Evolutionary conservation across 2,113 vertebrate species (phyloP).

Genomic region (Mormoops blainvillei): DNA sequence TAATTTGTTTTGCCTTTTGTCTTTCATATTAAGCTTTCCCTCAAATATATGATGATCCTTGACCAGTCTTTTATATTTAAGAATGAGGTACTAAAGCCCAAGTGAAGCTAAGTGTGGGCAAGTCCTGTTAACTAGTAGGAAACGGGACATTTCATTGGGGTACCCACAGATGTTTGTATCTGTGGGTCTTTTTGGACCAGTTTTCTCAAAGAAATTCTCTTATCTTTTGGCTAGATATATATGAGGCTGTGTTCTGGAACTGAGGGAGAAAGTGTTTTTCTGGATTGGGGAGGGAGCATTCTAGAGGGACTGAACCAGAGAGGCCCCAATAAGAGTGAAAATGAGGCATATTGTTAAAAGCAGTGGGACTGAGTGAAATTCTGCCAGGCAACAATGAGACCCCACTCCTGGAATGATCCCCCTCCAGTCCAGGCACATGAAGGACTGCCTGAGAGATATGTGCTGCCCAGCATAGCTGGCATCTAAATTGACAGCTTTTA

Average conservation of each 20-base stretch:
- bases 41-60: not conserved
- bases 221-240: not conserved
- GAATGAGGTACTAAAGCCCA: not conserved
- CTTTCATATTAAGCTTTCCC: not conserved
- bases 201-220: not conserved
- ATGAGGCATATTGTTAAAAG: not conserved
- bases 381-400: not conserved
- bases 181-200: not conserved
- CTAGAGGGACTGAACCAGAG: not conserved
- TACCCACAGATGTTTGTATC: not conserved
- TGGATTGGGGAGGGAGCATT: not conserved
- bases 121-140: not conserved
- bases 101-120: not conserved
- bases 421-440: not conserved
- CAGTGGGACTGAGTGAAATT: not conserved
- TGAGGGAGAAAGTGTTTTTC: not conserved
- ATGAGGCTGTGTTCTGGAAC: not conserved
- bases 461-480: not conserved
- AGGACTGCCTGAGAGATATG: not conserved
- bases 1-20: not conserved
- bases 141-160: not conserved
- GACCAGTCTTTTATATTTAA: not conserved
- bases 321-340: not conserved
- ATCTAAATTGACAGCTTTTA: not conserved
- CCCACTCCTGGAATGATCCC: not conserved